Evolutionary conservation across 2,888 invertebrate genomes (phyloP).

Genomic region (Blastobasis adustella): DNA sequence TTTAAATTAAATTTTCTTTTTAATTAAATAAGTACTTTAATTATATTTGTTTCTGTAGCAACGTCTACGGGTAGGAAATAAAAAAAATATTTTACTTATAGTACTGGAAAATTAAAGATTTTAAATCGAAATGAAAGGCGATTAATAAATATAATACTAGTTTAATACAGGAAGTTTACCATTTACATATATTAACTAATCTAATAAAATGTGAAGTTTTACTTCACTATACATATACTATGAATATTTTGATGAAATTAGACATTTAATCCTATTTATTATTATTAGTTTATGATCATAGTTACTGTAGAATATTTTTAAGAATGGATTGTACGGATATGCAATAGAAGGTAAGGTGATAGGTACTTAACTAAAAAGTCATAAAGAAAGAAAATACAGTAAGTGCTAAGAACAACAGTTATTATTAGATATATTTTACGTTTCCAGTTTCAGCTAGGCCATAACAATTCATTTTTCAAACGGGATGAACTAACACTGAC

Average conservation of each 20-base stretch:
- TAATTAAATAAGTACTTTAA: no score
- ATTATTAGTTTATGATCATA: constrained; percentile 14
- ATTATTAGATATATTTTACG: neutral
- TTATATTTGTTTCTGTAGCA: no score
- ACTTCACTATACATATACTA: constrained; percentile 46
- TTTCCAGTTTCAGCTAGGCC: neutral
- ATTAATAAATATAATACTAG: constrained; percentile 50
- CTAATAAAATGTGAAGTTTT: constrained; percentile 55
- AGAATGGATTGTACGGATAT: constrained; percentile 31
- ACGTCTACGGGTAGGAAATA: no score
- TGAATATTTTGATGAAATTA: constrained; percentile 26
- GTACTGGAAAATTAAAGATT: no score
- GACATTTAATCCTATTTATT: constrained; percentile 25
- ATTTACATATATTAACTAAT: constrained; percentile 44
- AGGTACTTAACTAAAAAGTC: constrained; percentile 5
- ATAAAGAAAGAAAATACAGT: no score
- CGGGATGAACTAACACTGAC: constrained; percentile 16
- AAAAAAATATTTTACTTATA: no score
- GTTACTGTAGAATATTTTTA: constrained; percentile 13
- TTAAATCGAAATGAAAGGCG: constrained; percentile 23
- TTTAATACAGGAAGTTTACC: constrained; percentile 65
- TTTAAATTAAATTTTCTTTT: no score
- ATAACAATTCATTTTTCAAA: constrained; percentile 12
- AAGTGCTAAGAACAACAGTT: neutral
- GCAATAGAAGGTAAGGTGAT: constrained; percentile 40